phyloP scores from a whole-genome alignment of 2,113 vertebrate genomes.

The Sciurus niger region DNA sequence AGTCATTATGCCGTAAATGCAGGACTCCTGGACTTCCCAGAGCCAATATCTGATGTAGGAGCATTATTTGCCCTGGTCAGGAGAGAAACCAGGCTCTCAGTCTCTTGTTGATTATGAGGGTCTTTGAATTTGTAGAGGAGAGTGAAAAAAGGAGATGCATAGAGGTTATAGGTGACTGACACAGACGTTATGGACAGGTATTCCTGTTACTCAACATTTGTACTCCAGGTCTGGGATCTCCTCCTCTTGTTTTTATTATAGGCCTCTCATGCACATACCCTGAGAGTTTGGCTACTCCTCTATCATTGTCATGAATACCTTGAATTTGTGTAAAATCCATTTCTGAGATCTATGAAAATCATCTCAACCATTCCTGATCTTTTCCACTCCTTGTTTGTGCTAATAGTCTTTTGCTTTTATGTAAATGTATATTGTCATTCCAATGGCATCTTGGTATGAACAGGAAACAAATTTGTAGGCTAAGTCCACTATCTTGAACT shows the following conservation, averaged over 20 bases:
- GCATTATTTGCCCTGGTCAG: fast-evolving
- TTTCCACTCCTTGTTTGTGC: background rate
- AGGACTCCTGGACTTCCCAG: background rate
- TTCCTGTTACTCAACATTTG: background rate
- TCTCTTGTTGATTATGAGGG: background rate
- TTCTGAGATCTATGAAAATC: background rate
- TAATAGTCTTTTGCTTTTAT: background rate
- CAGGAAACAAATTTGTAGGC: background rate
- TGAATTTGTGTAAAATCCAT: no score
- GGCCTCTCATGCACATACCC: no score
- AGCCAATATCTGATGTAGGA: background rate
- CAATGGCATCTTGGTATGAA: background rate
- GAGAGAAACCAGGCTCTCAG: background rate
- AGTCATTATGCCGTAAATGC: background rate
- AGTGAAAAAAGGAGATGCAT: background rate
- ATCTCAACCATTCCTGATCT: background rate
- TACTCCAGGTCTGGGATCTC: background rate
- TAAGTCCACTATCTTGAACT: background rate
- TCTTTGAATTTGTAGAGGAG: background rate
- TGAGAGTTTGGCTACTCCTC: background rate
- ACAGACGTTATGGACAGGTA: background rate
- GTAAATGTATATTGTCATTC: background rate
- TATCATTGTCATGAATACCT: background rate
- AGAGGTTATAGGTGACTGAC: background rate
- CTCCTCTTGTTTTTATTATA: background rate